These are phyloP conservation scores for Corbicula japonica DNA, from an alignment of 2,888 invertebrate species.

Conservation along the genomic window DNA sequence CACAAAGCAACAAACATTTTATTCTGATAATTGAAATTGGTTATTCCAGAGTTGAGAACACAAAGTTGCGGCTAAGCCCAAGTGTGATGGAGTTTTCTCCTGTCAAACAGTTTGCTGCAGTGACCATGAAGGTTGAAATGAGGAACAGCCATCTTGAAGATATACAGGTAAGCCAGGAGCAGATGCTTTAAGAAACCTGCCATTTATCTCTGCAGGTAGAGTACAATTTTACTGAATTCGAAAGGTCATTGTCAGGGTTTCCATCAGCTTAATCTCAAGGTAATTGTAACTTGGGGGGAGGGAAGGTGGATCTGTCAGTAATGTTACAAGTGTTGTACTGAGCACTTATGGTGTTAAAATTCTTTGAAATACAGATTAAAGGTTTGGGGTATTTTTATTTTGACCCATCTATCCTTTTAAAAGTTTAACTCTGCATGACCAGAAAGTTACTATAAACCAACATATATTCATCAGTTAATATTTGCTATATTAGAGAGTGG, in stretches of 20 bases:
- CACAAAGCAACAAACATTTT: background rate
- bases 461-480: too few relatives aligned
- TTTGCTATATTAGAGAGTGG: too few relatives aligned
- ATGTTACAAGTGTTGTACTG: background rate
- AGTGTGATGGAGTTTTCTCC: slow-evolving; percentile 43
- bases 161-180: slow-evolving; percentile 25
- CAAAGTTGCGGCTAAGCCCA: slow-evolving; percentile 8
- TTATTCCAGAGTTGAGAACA: background rate
- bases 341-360: background rate
- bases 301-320: background rate
- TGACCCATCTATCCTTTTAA: too few relatives aligned
- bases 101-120: slow-evolving; percentile 7
- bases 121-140: slow-evolving; percentile 42
- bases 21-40: background rate
- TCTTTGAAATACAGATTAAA: too few relatives aligned
- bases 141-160: slow-evolving; percentile 51
- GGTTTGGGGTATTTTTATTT: too few relatives aligned
- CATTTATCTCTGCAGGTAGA: too few relatives aligned
- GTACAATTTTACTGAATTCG: too few relatives aligned
- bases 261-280: background rate
- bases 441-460: too few relatives aligned
- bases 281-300: background rate
- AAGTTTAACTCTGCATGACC: too few relatives aligned
- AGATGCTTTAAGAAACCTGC: too few relatives aligned
- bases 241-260: background rate